Evolutionary conservation across 92 coral and sea anemone genomes (phyloP), one percentile per base, ranked within the genome.

Genomic region (Siderastrea siderea): DNA sequence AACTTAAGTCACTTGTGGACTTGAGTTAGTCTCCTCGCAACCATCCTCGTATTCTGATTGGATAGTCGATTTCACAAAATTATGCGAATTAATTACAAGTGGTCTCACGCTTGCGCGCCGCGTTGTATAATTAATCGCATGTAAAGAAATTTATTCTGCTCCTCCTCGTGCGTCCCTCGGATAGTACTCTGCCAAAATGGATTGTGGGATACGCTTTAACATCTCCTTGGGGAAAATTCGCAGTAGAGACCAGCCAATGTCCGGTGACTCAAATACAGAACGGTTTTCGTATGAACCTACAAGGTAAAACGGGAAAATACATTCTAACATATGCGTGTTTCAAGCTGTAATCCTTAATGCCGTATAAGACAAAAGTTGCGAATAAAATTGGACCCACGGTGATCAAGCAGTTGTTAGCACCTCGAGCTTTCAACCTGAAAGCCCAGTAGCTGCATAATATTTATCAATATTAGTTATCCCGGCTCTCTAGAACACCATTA

Each of bases 211-310:
- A 57, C 99, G 96, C 93, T 97, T 97, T n/a, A 97, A 84, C 95
- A 97, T 93, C 74, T 97, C 99, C 77, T 97, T 97, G 45, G 99
- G 99, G 96, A 97, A 97, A 68, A 97, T 97, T 66, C 99, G 99
- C 47, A 97, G 95, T 59, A 97, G 84, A 57, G 96, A 93, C 99
- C 99, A 97, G 63, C 99, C 99, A 78, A 97, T 90, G 70, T 97
- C 97, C 77, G 95, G 85, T 3, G 99, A 97, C 57, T 97, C 99
- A 75, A 97, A 97, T 12, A 97, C 95, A 12, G 99, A 94, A 55
- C 99, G 96, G 85, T 97, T 97, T 81, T 97, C 99, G 78, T 97
- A 97, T 1, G 96, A 95, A 11, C 99, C 99, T 97, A 64, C 9
- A 85, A 72, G 45, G 44, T 85, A 45, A 57, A n/a, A 59, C 14